Evolutionary conservation across 2,888 invertebrate genomes (phyloP), one percentile per base, ranked within the genome.

Genomic region (Eupsilia transversa): DNA sequence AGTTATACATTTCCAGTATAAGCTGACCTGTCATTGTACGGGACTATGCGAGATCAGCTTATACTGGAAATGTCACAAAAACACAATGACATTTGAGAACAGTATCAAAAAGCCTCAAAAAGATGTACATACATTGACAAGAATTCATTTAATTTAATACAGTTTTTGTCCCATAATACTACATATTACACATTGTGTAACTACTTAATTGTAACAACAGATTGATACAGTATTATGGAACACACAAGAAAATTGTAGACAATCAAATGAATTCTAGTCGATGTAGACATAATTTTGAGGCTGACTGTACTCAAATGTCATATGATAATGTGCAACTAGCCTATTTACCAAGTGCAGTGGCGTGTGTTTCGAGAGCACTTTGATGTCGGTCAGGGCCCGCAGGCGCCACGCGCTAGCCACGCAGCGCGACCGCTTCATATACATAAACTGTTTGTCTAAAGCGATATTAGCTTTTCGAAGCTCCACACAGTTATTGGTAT

Each of bases 381-480:
- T 94, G 92, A 93, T 91, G 91, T 91, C 86, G 88, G 89, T 84
- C 89, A 88, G 84, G 79, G 81, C 90, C 92, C 92, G 87, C 91
- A 71, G 91, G 91, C 91, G 89, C 83, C 86, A 84, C 82, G 85
- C 85, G 88, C 85, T 77, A 86, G 80, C 87, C 79, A 82, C 88
- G 74, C 81, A 77, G 72, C 68, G 41, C 86, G 84, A 75, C 84
- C 85, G 83, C 86, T 87, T 83, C 89, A 88, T 91, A 87, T 91
- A 87, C 77, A 91, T 91, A 92, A 92, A 93, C 91, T 92, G 93
- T 94, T 94, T 94, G 89, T 90, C 81, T 89, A 87, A 89, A 90
- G 83, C 89, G 84, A 92, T 94, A 94, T 94, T 93, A 93, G 91
- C 91, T 93, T 90, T 90, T 87, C 85, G 72, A 87, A 84, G 85